Evolutionary conservation across 2,888 invertebrate species (phyloP), one percentile per base, ranked within the genome.

Genomic region (Disparrhopalites patrizii): DNA sequence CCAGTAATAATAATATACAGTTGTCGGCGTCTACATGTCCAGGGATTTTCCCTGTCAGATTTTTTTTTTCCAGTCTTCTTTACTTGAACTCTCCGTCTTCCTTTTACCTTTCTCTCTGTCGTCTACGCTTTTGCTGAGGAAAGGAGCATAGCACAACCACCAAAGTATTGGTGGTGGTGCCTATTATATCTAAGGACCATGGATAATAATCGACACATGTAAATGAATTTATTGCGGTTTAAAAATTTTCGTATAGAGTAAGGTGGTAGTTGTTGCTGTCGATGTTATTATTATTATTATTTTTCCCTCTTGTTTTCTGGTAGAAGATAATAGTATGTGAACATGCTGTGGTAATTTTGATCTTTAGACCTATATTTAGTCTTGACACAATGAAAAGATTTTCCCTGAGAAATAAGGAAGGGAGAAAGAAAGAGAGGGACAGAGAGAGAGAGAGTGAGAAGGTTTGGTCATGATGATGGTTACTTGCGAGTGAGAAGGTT

Each of bases 291-390:
- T 47, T 15, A 43, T 23, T 18, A 13, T 47, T 23, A 18, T 18
- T 40, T 40, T 3, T 5, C 40, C n/a, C n/a, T 40, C 15, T 15
- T 40, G 13, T 15, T 40, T 40, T 15, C 8, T 47, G 47, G 47
- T 47, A 47, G 47, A 47, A 47, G 47, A 47, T 47, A 47, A 47
- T 47, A 47, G 20, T 20, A 20, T 54, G 54, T 54, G 31, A 31
- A 54, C 54, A 31, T 31, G 54, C 31, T 54, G 54, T 54, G 31
- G 54, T 54, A 54, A 54, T 54, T 54, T 54, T 54, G 54, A 54
- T 31, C 31, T 31, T 54, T 28, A 31, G 31, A 54, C 54, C 54
- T 54, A 31, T 54, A 54, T 54, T 54, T 54, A 54, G 54, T 18
- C 54, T 40, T 54, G 30, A 47, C 47, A 47, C 47, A 47, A 47